phyloP scores from a whole-genome alignment of 2,113 vertebrate species.

The Thinocorus orbignyianus region DNA sequence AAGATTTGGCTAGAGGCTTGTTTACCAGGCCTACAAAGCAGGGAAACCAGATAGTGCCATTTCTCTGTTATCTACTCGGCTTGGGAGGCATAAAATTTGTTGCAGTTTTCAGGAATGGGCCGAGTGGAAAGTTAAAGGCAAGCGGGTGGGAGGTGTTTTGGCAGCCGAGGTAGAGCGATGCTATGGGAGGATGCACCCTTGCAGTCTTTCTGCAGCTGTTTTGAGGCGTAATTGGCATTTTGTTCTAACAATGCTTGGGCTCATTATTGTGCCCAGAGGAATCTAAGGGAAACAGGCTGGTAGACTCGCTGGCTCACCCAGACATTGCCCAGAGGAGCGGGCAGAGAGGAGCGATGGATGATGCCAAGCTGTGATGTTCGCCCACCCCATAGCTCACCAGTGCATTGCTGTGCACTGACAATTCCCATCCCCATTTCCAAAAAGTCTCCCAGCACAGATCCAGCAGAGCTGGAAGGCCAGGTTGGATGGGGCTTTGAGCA shows the following conservation, averaged over 20 bases:
- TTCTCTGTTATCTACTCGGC: slow-evolving; percentile 4
- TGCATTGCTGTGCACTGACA: fast-evolving
- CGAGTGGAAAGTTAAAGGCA: neutral
- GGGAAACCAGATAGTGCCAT: slow-evolving; percentile 54
- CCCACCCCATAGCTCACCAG: fast-evolving
- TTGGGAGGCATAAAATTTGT: neutral
- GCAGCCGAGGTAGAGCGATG: neutral
- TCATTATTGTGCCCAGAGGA: neutral
- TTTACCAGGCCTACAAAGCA: slow-evolving; percentile 40
- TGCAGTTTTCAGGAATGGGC: neutral
- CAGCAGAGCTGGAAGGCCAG: neutral
- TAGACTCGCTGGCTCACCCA: neutral
- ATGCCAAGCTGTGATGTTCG: neutral
- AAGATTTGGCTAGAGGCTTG: slow-evolving; percentile 39
- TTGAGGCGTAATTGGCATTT: neutral
- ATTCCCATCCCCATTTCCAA: neutral
- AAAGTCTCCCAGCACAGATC: neutral
- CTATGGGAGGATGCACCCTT: neutral
- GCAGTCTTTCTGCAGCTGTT: neutral
- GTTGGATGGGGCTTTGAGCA: too few species aligned
- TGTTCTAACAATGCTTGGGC: neutral
- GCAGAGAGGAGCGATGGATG: neutral
- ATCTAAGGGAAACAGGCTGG: neutral
- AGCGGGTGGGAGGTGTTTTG: neutral
- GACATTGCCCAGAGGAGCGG: fast-evolving